Evolutionary conservation across 2,113 vertebrate species (phyloP).

Genomic region (Syngnathus scovelli): DNA sequence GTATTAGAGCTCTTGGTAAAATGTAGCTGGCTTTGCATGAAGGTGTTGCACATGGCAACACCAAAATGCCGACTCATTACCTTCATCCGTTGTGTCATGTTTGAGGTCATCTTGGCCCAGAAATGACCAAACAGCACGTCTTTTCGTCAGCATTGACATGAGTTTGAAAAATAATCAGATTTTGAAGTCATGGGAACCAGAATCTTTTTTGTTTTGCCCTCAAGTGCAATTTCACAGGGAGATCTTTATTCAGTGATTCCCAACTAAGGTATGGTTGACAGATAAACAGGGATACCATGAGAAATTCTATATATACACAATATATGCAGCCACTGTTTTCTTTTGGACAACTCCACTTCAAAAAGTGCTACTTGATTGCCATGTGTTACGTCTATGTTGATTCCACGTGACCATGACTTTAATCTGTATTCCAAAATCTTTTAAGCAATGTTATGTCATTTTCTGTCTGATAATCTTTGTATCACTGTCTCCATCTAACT

Average conservation of each 20-base stretch:
- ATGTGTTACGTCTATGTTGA: not conserved
- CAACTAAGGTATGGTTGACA: not conserved
- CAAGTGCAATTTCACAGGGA: not conserved
- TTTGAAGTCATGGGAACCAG: not conserved
- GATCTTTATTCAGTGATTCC: not conserved
- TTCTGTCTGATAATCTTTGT: conserved; percentile 18
- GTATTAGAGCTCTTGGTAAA: conserved; percentile 46
- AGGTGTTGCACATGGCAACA: conserved; percentile 6
- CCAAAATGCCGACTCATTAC: conserved; percentile 11
- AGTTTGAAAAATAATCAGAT: not conserved
- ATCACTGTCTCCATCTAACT: conserved; percentile 2
- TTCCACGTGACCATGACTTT: conserved; percentile 27
- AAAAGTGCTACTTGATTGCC: conserved; percentile 1
- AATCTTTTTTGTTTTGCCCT: not conserved
- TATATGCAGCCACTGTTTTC: not conserved
- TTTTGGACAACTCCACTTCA: conserved; percentile 4
- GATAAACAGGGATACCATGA: not conserved
- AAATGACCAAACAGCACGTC: not conserved
- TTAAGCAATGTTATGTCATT: conserved; percentile 48
- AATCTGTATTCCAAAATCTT: conserved; percentile 40
- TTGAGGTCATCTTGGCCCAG: not conserved
- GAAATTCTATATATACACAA: not conserved
- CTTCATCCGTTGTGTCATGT: not conserved
- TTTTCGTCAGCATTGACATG: not conserved
- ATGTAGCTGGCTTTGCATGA: conserved; percentile 15